These are phyloP conservation scores for Periophthalmus magnuspinnatus DNA, from an alignment of 2,797 vertebrate genomes.

Conservation along the genomic window DNA sequence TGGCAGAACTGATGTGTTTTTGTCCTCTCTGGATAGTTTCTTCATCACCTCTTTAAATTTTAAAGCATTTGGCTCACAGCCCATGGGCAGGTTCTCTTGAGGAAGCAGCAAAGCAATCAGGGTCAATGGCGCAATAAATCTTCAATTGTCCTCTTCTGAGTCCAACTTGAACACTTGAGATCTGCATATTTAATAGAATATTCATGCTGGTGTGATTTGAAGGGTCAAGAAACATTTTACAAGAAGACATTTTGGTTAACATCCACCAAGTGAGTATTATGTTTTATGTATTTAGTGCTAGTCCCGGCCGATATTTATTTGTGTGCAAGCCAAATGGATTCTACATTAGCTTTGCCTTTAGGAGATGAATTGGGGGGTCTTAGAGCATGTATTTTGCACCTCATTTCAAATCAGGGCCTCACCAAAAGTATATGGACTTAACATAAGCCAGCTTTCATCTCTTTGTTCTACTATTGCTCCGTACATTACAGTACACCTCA, in stretches of 20 bases:
- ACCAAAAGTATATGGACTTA: constrained; percentile 49
- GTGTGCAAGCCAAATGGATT: constrained; percentile 46
- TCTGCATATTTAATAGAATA: constrained; percentile 71
- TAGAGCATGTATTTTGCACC: constrained; percentile 60
- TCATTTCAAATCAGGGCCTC: constrained; percentile 70
- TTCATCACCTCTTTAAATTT: constrained; percentile 99
- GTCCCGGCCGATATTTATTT: constrained; percentile 22
- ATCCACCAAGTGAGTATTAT: constrained; percentile 47
- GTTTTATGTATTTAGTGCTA: constrained; percentile 37
- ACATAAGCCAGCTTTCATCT: constrained; percentile 34
- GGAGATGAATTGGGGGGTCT: constrained; percentile 33
- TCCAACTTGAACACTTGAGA: constrained; percentile 65
- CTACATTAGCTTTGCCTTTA: constrained; percentile 45
- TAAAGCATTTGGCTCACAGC: constrained; percentile 89
- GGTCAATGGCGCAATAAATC: constrained; percentile 87
- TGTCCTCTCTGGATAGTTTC: constrained; percentile 93
- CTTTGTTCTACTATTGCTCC: constrained; percentile 13
- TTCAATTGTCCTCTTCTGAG: constrained; percentile 78
- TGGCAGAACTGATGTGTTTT: constrained; percentile 83
- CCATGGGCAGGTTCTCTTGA: constrained; percentile 85
- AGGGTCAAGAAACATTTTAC: constrained; percentile 49
- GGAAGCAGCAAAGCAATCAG: constrained; percentile 82
- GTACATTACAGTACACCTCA: constrained; percentile 18
- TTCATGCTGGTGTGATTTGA: constrained; percentile 52
- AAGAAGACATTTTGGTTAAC: constrained; percentile 48